Conservation (phyloP, 2,888 invertebrate genomes). For the Hyposoter didymator region DNA sequence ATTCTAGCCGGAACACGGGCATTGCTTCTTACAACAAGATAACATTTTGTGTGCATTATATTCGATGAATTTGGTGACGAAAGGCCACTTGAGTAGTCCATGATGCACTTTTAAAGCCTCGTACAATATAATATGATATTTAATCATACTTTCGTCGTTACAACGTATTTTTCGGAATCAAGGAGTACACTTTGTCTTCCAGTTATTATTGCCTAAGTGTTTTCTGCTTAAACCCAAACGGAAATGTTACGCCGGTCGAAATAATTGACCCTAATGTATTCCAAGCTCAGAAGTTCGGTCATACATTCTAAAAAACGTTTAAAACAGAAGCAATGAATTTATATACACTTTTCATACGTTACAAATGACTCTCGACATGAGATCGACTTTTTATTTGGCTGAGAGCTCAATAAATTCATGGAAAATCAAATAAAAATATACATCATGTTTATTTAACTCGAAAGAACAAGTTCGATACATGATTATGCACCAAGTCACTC, state of each 20-base stretch:
- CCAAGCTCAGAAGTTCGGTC: background rate
- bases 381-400: constrained; percentile 27
- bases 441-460: constrained; percentile 31
- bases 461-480: constrained; percentile 17
- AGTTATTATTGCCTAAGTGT: constrained; percentile 9
- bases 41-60: constrained; percentile 60
- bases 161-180: constrained; percentile 43
- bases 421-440: constrained; percentile 43
- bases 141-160: constrained; percentile 58
- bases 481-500: constrained; percentile 28
- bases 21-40: constrained; percentile 68
- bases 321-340: background rate
- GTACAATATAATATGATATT: constrained; percentile 19
- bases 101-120: constrained; percentile 47
- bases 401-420: constrained; percentile 21
- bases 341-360: constrained; percentile 41
- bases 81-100: constrained; percentile 56
- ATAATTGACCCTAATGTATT: background rate
- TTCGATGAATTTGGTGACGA: constrained; percentile 60
- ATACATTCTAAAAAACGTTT: background rate
- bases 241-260: background rate
- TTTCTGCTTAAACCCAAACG: constrained; percentile 5
- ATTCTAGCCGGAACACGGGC: constrained; percentile 53
- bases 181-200: constrained; percentile 31
- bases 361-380: constrained; percentile 9